A percentile compares a stretch with the other conserved stretches of the same genome.
phyloP scores from a whole-genome alignment of 2,888 invertebrate genomes.

The Acleris holmiana region DNA sequence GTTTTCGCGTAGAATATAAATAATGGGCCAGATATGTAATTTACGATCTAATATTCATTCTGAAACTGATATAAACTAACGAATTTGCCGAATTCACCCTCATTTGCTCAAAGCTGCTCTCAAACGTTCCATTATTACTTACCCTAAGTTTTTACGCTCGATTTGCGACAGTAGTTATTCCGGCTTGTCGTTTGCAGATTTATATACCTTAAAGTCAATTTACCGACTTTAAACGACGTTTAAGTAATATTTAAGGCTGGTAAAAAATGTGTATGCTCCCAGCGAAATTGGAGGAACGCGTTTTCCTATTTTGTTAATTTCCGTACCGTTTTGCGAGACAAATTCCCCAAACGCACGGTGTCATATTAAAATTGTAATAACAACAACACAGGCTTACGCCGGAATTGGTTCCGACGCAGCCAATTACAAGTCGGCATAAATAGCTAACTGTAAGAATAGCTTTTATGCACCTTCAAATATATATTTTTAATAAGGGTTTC shows the following conservation, averaged over 20 bases:
- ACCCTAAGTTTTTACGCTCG: slow-evolving; percentile 3
- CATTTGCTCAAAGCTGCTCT: not conserved
- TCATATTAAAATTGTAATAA: slow-evolving; percentile 23
- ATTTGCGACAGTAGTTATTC: not conserved
- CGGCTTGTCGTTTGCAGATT: not conserved
- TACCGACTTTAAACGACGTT: not conserved
- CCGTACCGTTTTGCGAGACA: slow-evolving; percentile 26
- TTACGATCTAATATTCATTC: too few species aligned
- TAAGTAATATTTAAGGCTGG: slow-evolving; percentile 7
- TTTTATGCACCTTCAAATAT: too few species aligned
- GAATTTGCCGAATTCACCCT: not conserved
- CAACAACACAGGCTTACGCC: slow-evolving; percentile 14
- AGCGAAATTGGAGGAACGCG: slow-evolving; percentile 10
- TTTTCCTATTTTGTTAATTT: slow-evolving; percentile 28
- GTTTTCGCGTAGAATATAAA: too few species aligned
- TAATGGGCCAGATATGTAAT: too few species aligned
- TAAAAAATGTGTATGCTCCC: slow-evolving; percentile 9
- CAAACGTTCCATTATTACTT: not conserved
- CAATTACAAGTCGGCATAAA: not conserved
- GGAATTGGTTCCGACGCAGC: slow-evolving; percentile 8
- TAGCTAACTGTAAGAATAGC: too few species aligned
- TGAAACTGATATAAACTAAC: too few species aligned
- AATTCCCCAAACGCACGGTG: slow-evolving; percentile 24
- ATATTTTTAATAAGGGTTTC: too few species aligned
- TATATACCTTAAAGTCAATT: not conserved